Percentiles rank a stretch among this genome's conserved stretches.
Conservation (phyloP, 2,113 vertebrate genomes). For the Chloroceryle aenea region DNA sequence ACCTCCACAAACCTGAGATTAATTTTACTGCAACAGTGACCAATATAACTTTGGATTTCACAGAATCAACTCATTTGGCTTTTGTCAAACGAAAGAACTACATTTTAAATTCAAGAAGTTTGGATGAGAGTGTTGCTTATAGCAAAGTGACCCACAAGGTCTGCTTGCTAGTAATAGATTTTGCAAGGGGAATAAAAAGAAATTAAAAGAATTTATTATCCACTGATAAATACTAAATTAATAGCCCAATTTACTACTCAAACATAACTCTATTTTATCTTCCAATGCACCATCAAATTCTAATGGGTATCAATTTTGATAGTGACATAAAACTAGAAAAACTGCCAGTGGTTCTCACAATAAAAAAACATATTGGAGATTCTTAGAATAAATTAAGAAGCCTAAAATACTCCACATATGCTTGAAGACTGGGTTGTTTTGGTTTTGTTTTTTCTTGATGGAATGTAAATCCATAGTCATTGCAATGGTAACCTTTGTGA, state of each 20-base stretch:
- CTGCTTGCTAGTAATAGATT: not conserved
- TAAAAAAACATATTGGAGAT: not conserved
- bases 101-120: not conserved
- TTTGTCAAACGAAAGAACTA: not conserved
- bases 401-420: not conserved
- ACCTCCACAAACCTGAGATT: not conserved
- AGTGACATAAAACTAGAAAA: not conserved
- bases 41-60: not conserved
- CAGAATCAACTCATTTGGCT: not conserved
- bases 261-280: not conserved
- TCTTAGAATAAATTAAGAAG: not conserved
- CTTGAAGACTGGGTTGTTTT: not conserved
- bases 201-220: conserved; percentile 3
- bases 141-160: not conserved
- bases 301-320: not conserved
- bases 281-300: not conserved
- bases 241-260: not conserved
- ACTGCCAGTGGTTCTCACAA: not conserved
- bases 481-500: not conserved
- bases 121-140: not conserved
- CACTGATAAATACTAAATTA: conserved; percentile 21
- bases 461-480: not conserved
- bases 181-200: not conserved
- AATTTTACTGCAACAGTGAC: not conserved
- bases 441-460: not conserved